Base-by-base conservation (phyloP, 2,797 vertebrate genomes). In the Phalloptychus januarius region DNA sequence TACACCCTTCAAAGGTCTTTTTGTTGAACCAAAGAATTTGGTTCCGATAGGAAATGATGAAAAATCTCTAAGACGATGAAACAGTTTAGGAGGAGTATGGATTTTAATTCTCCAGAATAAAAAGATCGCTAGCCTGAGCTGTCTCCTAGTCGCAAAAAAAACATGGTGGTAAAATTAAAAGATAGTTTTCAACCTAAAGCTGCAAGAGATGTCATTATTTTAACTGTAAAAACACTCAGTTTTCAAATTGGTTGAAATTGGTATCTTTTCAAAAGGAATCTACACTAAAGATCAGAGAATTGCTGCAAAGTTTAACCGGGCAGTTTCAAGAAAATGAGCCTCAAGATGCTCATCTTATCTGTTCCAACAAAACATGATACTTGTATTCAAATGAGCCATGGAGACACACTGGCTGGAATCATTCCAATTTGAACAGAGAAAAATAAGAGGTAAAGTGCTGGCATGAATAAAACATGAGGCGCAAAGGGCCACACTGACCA, bases 391-490 rank as follows among this genome's bases (percentile, higher is more conserved):
- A 82, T 20, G 23, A 12, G 36, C 28, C 38, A 72, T 46, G 56
- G 72, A 72, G 82, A 87, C 86, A 83, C 85, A 23, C 45, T 31
- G 79, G 54, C 69, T 36, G 63, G 40, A 81, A 84, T 85, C 84
- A 92, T 48, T 89, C 80, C 38, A 78, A 52, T 83, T 67, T 85
- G 78, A 89, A 90, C 79, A 58, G 78, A 85, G 83, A 71, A 73
- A 85, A 85, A 74, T 75, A 75, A 84, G 81, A 84, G 83, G 80
- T 79, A 77, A 92, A 79, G 56, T 58, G 33, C n/a, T 13, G 4
- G 73, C 28, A 63, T 91, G 89, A 92, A 91, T 93, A 90, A 91
- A 91, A 91, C 87, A 93, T 88, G 85, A 90, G 80, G 44, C 76
- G 4, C 58, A 79, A 28, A 36, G 72, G 76, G 76, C 81, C n/a